Percentiles rank a stretch among this genome's conserved stretches.
Conservation (phyloP, 2,888 invertebrate genomes). For the Andrena trimmerana region DNA sequence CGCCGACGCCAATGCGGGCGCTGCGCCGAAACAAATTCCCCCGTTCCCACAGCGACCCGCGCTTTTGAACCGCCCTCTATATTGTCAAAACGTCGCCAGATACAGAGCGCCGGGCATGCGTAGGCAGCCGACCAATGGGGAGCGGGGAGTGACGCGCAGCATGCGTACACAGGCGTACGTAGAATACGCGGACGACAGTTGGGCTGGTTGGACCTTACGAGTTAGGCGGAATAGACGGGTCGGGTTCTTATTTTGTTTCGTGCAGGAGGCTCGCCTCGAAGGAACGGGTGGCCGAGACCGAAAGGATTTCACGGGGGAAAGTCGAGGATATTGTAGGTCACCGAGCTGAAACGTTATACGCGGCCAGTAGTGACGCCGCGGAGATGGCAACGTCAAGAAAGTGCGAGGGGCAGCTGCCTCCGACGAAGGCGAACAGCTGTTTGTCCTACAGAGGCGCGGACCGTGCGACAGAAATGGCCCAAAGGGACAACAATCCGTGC, state of each 20-base stretch:
- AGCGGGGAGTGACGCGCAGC: slow-evolving; percentile 45
- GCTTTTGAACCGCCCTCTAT: neutral
- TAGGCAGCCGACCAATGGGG: slow-evolving; percentile 46
- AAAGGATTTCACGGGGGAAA: slow-evolving; percentile 35
- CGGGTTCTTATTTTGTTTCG: slow-evolving; percentile 66
- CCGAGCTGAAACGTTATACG: slow-evolving; percentile 47
- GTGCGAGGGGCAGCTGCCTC: slow-evolving; percentile 76
- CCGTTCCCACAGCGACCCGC: neutral
- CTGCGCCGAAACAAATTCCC: no score
- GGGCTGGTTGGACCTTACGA: slow-evolving; percentile 62
- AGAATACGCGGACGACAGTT: slow-evolving; percentile 42
- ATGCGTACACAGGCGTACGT: slow-evolving; percentile 58
- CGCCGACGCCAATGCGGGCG: no score
- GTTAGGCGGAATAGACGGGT: slow-evolving; percentile 61
- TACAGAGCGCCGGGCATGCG: slow-evolving; percentile 38
- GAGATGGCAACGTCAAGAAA: slow-evolving; percentile 68
- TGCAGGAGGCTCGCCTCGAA: slow-evolving; percentile 55
- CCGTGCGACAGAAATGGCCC: slow-evolving; percentile 77
- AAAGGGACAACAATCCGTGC: slow-evolving; percentile 77
- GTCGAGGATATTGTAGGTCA: slow-evolving; percentile 38
- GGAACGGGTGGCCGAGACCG: slow-evolving; percentile 43
- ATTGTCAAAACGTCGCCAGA: slow-evolving; percentile 14
- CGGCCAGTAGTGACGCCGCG: slow-evolving; percentile 51
- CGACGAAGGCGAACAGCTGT: slow-evolving; percentile 79
- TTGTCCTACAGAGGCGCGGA: slow-evolving; percentile 72